Conservation (phyloP, 35 echinoderm and acorn worm genomes). For the Anneissia japonica region DNA sequence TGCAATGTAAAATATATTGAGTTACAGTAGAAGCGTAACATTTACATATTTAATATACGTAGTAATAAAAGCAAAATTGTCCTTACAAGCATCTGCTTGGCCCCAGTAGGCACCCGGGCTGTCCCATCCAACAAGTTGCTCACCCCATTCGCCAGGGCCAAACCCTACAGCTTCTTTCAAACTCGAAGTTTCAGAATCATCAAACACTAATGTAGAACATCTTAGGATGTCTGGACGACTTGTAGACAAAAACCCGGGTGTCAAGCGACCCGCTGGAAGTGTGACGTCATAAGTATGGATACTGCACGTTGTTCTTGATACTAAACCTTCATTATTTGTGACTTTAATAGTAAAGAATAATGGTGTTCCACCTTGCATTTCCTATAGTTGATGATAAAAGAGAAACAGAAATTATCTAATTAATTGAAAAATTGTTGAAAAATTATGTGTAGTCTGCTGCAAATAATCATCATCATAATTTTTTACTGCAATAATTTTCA, state of each 20-base stretch:
- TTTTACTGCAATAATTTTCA: too few relatives aligned
- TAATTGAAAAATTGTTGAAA: too few relatives aligned
- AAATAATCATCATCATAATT: too few relatives aligned
- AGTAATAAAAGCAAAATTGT: neutral
- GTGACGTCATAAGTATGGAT: slow-evolving; percentile 38
- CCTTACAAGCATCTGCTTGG: too few relatives aligned
- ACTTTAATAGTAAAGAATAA: slow-evolving; percentile 32
- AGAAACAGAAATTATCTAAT: too few relatives aligned
- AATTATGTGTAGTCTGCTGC: too few relatives aligned
- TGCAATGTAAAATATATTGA: too few relatives aligned
- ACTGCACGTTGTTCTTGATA: slow-evolving; percentile 12
- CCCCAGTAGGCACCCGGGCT: neutral
- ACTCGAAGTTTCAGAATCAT: slow-evolving; percentile 17
- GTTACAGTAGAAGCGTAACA: too few relatives aligned
- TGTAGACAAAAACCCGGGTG: slow-evolving; percentile 23
- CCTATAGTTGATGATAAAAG: neutral
- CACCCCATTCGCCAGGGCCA: slow-evolving; percentile 11
- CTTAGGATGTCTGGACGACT: slow-evolving; percentile 32
- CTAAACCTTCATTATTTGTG: slow-evolving; percentile 6
- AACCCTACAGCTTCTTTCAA: slow-evolving; percentile 12
- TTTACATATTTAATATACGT: too few relatives aligned
- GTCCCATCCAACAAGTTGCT: slow-evolving; percentile 29
- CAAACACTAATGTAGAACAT: slow-evolving; percentile 17
- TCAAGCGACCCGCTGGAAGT: neutral
- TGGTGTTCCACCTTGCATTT: slow-evolving; percentile 7